Evolutionary conservation across 2,113 vertebrate species (phyloP).

Genomic region (Cyphomyrus plagiostoma): DNA sequence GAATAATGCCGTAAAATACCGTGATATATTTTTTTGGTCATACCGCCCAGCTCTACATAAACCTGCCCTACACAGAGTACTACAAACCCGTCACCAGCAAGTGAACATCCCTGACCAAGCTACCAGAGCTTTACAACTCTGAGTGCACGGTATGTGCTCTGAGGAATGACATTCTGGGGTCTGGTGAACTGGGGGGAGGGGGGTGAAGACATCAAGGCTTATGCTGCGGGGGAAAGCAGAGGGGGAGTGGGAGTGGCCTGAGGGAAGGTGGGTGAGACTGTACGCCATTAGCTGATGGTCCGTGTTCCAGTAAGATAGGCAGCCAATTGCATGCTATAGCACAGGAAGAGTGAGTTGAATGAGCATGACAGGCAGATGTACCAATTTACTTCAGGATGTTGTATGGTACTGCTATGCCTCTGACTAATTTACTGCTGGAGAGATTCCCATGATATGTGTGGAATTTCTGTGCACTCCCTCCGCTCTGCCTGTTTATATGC

Average conservation of each 20-base stretch:
- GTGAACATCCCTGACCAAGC: constrained; percentile 92
- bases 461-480: neutral
- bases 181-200: constrained; percentile 66
- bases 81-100: constrained; percentile 93
- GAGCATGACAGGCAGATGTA: neutral
- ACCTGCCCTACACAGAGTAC: constrained; percentile 82
- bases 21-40: too few relatives aligned
- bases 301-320: neutral
- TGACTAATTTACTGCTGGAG: neutral
- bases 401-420: neutral
- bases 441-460: neutral
- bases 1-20: too few relatives aligned
- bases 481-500: neutral
- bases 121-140: constrained; percentile 95
- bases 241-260: neutral
- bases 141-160: constrained; percentile 93
- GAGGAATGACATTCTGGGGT: constrained; percentile 92
- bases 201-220: too few relatives aligned
- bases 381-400: neutral
- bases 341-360: neutral
- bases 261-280: neutral
- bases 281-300: neutral
- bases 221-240: neutral
- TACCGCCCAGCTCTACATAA: too few relatives aligned
- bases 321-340: neutral